These are phyloP conservation scores for Eilema depressum DNA, from an alignment of 2,888 invertebrate genomes.

Conservation along the genomic window DNA sequence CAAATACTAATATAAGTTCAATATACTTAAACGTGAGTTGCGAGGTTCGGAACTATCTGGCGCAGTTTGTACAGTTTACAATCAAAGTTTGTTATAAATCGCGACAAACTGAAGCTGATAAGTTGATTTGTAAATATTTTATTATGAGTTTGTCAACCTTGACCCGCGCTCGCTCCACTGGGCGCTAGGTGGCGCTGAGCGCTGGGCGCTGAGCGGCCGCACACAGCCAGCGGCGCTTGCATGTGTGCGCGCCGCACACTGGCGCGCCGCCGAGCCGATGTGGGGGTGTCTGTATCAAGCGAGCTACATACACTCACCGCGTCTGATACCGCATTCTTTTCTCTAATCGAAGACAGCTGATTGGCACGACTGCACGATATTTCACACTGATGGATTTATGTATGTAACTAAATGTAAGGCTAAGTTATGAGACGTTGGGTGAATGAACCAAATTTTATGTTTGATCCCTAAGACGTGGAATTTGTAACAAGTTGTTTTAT, in stretches of 20 bases:
- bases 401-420: slow-evolving; percentile 33
- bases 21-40: slow-evolving; percentile 48
- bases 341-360: slow-evolving; percentile 65
- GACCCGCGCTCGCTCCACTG: slow-evolving; percentile 67
- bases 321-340: slow-evolving; percentile 64
- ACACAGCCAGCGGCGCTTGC: slow-evolving; percentile 56
- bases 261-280: slow-evolving; percentile 39
- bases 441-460: slow-evolving; percentile 3
- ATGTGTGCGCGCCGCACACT: slow-evolving; percentile 74
- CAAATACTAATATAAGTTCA: slow-evolving; percentile 61
- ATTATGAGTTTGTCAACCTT: slow-evolving; percentile 83
- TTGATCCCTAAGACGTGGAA: background rate
- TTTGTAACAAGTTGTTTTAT: background rate
- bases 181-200: slow-evolving; percentile 79
- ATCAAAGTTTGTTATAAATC: slow-evolving; percentile 40
- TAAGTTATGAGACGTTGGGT: slow-evolving; percentile 9
- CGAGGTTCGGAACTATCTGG: slow-evolving; percentile 36
- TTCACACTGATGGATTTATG: slow-evolving; percentile 45
- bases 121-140: slow-evolving; percentile 77
- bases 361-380: slow-evolving; percentile 63
- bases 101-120: slow-evolving; percentile 58
- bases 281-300: slow-evolving; percentile 68
- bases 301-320: slow-evolving; percentile 56
- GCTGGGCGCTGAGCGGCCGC: slow-evolving; percentile 71
- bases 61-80: slow-evolving; percentile 31